Conservation (phyloP, 2,113 vertebrate species). For the Tamias sibiricus region DNA sequence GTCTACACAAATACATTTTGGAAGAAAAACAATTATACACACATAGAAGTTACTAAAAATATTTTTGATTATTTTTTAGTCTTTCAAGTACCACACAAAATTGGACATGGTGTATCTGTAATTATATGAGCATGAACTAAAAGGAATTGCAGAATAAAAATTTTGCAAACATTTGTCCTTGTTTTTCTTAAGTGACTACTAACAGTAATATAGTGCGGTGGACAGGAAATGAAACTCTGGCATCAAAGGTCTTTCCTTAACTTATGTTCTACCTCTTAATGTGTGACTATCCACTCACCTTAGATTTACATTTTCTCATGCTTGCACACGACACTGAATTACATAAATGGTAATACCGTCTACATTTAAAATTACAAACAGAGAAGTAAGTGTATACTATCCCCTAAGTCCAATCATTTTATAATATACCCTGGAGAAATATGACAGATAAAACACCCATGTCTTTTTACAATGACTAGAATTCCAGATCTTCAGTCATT, state of each 20-base stretch:
- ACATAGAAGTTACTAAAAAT: background rate
- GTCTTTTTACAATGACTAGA: background rate
- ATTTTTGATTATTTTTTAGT: background rate
- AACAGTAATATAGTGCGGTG: background rate
- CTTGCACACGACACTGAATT: fast-evolving
- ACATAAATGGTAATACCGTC: background rate
- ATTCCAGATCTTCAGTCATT: constrained; percentile 28
- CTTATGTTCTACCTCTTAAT: background rate
- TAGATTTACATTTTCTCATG: background rate
- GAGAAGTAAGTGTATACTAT: background rate
- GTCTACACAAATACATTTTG: background rate
- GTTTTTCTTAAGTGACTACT: background rate
- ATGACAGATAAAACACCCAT: background rate
- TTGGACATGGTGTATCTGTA: background rate
- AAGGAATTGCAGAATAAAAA: background rate
- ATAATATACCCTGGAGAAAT: constrained; percentile 49
- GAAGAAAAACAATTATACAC: background rate
- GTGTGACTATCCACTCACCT: background rate
- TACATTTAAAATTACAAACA: background rate
- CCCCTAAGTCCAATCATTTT: background rate
- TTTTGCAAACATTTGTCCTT: background rate
- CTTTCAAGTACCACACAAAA: background rate
- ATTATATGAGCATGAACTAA: background rate
- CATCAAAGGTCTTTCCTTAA: background rate
- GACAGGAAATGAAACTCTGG: background rate